phyloP scores from a whole-genome alignment of 2,888 invertebrate species.

The Coelinius sp. region DNA sequence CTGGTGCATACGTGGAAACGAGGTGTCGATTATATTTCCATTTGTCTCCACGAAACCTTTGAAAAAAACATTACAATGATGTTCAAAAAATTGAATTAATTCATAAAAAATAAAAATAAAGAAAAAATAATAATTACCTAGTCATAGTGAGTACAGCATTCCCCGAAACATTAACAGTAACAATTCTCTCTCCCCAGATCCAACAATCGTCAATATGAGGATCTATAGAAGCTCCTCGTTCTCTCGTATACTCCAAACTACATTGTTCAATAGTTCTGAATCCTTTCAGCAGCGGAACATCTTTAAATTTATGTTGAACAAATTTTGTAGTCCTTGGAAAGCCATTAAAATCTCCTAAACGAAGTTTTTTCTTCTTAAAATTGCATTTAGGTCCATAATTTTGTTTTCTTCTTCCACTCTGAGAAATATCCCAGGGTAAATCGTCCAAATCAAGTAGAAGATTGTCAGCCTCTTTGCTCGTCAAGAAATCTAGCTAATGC shows the following conservation, averaged over 20 bases:
- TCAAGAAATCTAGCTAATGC: constrained; percentile 81
- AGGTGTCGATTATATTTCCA: constrained; percentile 76
- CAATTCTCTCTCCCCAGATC: constrained; percentile 98
- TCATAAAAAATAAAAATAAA: neutral
- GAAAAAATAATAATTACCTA: neutral
- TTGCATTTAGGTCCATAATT: constrained; percentile 99
- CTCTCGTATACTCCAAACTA: constrained; percentile 91
- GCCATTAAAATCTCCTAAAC: constrained; percentile 84
- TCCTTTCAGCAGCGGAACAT: constrained; percentile 75
- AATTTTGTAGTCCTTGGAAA: constrained; percentile 87
- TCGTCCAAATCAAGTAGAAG: constrained; percentile 82
- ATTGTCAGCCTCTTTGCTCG: constrained; percentile 77
- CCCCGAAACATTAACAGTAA: constrained; percentile 90
- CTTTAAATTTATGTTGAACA: constrained; percentile 82
- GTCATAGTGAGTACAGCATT: constrained; percentile 88
- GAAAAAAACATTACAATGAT: neutral
- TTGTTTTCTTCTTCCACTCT: constrained; percentile 97
- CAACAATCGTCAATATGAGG: constrained; percentile 99
- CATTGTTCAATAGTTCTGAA: constrained; percentile 95
- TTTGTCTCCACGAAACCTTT: constrained; percentile 70
- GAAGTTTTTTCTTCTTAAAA: constrained; percentile 93
- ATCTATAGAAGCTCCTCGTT: constrained; percentile 94
- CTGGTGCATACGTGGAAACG: constrained; percentile 70
- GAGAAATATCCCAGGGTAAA: constrained; percentile 91
- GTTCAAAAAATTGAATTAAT: neutral